phyloP scores from a whole-genome alignment of 2,888 invertebrate genomes.

The Pasiphila rectangulata region DNA sequence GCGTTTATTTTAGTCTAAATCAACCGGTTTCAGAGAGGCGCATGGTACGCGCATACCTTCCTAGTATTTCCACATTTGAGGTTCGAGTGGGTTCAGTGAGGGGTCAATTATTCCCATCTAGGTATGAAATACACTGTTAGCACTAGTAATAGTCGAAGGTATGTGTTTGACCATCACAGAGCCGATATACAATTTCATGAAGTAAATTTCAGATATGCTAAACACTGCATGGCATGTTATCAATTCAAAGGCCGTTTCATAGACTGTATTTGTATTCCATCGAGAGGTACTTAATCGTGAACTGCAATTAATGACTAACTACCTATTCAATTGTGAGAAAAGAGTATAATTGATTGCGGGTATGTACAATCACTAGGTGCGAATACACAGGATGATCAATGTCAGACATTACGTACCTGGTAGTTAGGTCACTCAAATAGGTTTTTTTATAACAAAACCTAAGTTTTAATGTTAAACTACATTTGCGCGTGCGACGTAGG shows the following conservation, averaged over 20 bases:
- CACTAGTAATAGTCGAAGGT: constrained; percentile 30
- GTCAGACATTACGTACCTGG: too few relatives aligned
- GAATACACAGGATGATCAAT: too few relatives aligned
- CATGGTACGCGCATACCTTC: constrained; percentile 41
- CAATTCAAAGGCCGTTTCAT: constrained; percentile 12
- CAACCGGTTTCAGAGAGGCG: constrained; percentile 42
- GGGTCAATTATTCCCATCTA: constrained; percentile 51
- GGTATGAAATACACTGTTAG: constrained; percentile 36
- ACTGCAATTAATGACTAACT: constrained; percentile 13
- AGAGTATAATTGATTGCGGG: constrained; percentile 12
- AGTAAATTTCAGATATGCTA: background rate
- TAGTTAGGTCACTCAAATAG: too few relatives aligned
- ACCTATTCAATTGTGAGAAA: constrained; percentile 16
- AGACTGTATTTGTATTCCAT: background rate
- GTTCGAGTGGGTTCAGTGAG: constrained; percentile 41
- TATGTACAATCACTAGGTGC: background rate
- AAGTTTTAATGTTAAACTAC: too few relatives aligned
- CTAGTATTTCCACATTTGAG: constrained; percentile 51
- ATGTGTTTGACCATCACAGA: constrained; percentile 29
- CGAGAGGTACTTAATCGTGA: background rate
- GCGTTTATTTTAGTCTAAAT: constrained; percentile 35
- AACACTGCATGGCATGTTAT: constrained; percentile 9
- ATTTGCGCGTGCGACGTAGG: constrained; percentile 15
- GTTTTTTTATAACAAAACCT: too few relatives aligned
- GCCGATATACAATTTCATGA: constrained; percentile 5